Percentiles rank a stretch among this genome's conserved stretches.
These are phyloP conservation scores for Pachypanchax playfairii DNA, from an alignment of 2,113 vertebrate genomes.

Conservation along the genomic window DNA sequence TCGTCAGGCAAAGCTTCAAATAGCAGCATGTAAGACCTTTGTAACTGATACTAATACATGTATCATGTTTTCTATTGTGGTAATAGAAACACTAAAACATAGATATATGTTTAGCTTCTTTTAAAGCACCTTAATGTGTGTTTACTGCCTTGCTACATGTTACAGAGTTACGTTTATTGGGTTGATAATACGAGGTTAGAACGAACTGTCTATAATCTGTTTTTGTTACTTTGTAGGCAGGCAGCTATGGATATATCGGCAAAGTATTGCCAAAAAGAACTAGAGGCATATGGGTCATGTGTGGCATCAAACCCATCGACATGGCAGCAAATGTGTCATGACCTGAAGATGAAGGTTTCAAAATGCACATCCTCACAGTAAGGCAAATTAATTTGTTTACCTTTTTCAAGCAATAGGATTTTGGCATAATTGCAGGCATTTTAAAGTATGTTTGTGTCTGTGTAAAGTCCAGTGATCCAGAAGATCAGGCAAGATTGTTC, in stretches of 20 bases:
- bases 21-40: conserved; percentile 66
- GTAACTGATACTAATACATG: neutral
- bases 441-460: neutral
- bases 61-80: neutral
- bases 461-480: conserved; percentile 86
- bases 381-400: conserved; percentile 57
- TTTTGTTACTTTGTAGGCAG: conserved; percentile 80
- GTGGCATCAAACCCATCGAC: conserved; percentile 86
- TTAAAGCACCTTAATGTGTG: neutral
- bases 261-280: conserved; percentile 85
- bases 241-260: conserved; percentile 88
- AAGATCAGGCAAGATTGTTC: conserved; percentile 87
- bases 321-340: conserved; percentile 88
- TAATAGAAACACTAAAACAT: neutral
- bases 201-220: neutral
- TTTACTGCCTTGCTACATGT: neutral
- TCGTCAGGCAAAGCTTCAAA: neutral
- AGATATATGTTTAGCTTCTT: neutral
- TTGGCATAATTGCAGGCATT: neutral
- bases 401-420: neutral
- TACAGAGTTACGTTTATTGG: too few species aligned
- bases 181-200: neutral
- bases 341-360: conserved; percentile 86
- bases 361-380: conserved; percentile 92
- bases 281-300: conserved; percentile 89